These are phyloP conservation scores for Gouania willdenowi DNA, from an alignment of 2,797 vertebrate genomes.

Conservation along the genomic window DNA sequence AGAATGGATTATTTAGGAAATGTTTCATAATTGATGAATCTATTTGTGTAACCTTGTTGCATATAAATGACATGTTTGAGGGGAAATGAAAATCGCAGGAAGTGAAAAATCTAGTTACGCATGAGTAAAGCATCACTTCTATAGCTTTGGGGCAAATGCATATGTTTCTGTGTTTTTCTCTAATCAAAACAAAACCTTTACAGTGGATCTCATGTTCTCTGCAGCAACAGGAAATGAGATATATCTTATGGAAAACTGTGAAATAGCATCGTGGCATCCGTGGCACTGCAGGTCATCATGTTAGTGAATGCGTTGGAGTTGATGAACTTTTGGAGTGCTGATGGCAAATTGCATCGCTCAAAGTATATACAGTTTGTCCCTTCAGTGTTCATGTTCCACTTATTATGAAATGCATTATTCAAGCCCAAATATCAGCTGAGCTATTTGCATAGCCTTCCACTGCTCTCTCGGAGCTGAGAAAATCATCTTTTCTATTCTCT, in stretches of 20 bases:
- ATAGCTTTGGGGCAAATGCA: slow-evolving; percentile 13
- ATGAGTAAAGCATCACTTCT: not conserved
- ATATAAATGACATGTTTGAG: slow-evolving; percentile 8
- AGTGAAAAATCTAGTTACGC: slow-evolving; percentile 1
- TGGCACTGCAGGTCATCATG: slow-evolving; percentile 14
- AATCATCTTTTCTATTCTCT: slow-evolving; percentile 23
- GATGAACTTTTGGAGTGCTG: slow-evolving; percentile 42
- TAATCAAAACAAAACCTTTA: slow-evolving; percentile 16
- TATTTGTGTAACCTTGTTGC: slow-evolving; percentile 2
- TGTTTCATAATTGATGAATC: slow-evolving; percentile 15
- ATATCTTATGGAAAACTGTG: slow-evolving; percentile 9
- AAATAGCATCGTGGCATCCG: not conserved
- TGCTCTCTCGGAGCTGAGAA: slow-evolving; percentile 24
- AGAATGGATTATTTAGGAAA: slow-evolving; percentile 5
- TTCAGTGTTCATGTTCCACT: slow-evolving; percentile 42
- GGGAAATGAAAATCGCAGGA: slow-evolving; percentile 8
- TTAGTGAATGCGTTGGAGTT: slow-evolving; percentile 14
- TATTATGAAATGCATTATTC: slow-evolving; percentile 69
- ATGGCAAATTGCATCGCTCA: slow-evolving; percentile 46
- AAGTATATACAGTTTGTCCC: slow-evolving; percentile 45
- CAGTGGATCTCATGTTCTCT: slow-evolving; percentile 7
- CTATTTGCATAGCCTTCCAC: slow-evolving; percentile 54
- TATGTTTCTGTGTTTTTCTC: not conserved
- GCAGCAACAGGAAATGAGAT: slow-evolving; percentile 3
- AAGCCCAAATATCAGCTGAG: slow-evolving; percentile 38